phyloP scores from a whole-genome alignment of 1,140 invertebrate species.

The Heterodera schachtii region DNA sequence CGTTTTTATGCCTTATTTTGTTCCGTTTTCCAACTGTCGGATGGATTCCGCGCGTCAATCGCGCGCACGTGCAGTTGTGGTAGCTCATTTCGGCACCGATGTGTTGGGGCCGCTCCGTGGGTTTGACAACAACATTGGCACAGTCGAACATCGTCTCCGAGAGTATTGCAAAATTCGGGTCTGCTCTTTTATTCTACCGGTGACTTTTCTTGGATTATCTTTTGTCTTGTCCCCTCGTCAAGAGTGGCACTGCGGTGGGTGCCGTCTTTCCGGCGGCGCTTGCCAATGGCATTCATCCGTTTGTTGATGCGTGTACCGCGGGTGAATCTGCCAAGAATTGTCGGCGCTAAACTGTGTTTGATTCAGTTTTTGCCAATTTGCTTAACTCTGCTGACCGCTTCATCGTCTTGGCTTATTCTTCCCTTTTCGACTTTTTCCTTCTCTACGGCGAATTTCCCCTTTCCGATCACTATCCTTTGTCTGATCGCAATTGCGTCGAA shows the following conservation, averaged over 20 bases:
- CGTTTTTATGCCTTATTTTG: not conserved
- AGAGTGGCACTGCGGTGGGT: not conserved
- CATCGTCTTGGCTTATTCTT: slow-evolving; percentile 14
- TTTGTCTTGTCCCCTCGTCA: not conserved
- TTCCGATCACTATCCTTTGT: slow-evolving; percentile 29
- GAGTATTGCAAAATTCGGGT: slow-evolving; percentile 14
- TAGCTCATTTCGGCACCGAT: slow-evolving; percentile 13
- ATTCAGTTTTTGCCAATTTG: slow-evolving; percentile 35
- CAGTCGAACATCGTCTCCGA: not conserved
- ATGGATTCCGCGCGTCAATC: slow-evolving; percentile 20
- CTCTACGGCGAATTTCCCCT: slow-evolving; percentile 40
- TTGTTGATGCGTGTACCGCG: slow-evolving; percentile 37
- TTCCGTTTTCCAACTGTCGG: not conserved
- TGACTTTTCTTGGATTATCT: not conserved
- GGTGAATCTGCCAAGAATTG: not conserved
- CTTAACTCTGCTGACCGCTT: slow-evolving; percentile 42
- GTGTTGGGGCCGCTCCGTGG: not conserved
- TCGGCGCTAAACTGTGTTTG: not conserved
- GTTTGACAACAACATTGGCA: not conserved
- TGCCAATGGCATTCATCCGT: slow-evolving; percentile 29
- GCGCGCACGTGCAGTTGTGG: slow-evolving; percentile 18
- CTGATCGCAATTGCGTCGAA: slow-evolving; percentile 29
- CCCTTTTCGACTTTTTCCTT: slow-evolving; percentile 41
- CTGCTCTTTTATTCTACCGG: not conserved
- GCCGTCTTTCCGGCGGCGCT: not conserved